Evolutionary conservation across 2,888 invertebrate genomes (phyloP).

Genomic region (Linyphia triangularis): DNA sequence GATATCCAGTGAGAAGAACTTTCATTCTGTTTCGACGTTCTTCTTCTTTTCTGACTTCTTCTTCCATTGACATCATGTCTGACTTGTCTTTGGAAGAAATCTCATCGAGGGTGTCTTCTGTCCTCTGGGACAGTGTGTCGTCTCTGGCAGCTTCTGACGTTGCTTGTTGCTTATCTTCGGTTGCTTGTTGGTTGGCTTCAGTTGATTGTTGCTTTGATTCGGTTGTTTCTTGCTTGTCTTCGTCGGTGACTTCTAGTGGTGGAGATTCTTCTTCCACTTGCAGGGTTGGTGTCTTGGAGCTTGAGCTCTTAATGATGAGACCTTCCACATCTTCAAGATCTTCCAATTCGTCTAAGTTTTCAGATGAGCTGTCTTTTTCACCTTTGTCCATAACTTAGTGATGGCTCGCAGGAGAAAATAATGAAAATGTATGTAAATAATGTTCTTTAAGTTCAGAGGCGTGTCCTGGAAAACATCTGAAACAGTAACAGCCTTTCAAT

Average conservation of each 20-base stretch:
- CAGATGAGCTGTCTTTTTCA: slow-evolving; percentile 10
- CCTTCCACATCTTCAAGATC: slow-evolving; percentile 45
- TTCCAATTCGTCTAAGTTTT: neutral
- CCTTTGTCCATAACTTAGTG: slow-evolving; percentile 5
- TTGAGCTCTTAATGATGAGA: neutral
- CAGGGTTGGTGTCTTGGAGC: neutral
- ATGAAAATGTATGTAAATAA: neutral
- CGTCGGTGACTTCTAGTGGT: neutral
- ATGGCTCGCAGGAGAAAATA: neutral
- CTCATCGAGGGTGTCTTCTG: neutral
- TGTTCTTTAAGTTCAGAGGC: neutral
- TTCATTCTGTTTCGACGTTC: slow-evolving; percentile 63
- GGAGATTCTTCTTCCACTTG: neutral
- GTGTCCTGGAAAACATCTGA: neutral
- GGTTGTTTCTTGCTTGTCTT: neutral
- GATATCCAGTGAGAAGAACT: slow-evolving; percentile 47
- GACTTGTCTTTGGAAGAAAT: slow-evolving; percentile 16
- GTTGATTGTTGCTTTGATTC: neutral
- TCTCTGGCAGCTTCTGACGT: neutral
- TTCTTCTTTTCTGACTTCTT: slow-evolving; percentile 46
- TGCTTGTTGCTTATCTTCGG: neutral
- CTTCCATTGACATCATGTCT: neutral
- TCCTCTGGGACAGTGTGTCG: neutral
- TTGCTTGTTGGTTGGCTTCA: neutral
- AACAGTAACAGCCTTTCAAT: no score